phyloP scores from a whole-genome alignment of 2,113 vertebrate species.

The Tragelaphus strepsiceros region DNA sequence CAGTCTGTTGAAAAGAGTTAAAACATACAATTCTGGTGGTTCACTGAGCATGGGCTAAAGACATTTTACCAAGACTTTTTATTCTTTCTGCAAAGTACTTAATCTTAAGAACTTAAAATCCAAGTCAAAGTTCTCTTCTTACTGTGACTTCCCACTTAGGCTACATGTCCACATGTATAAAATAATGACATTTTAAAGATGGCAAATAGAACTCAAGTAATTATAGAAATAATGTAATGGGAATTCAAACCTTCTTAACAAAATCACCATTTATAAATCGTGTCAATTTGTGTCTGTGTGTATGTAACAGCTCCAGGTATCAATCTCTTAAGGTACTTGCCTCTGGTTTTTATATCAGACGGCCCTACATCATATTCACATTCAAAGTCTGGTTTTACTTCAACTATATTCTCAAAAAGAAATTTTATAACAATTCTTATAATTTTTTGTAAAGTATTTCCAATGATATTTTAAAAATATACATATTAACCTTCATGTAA shows the following conservation, averaged over 20 bases:
- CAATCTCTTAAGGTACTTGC: background rate
- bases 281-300: background rate
- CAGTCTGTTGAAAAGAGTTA: background rate
- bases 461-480: background rate
- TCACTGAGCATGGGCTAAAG: background rate
- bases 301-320: background rate
- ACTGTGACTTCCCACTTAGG: background rate
- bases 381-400: background rate
- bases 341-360: background rate
- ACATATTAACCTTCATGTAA: background rate
- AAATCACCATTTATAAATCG: background rate
- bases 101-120: constrained; percentile 22
- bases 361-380: background rate
- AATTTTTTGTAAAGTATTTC: background rate
- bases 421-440: background rate
- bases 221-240: background rate
- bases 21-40: background rate
- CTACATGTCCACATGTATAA: background rate
- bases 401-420: background rate
- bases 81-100: background rate
- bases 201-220: background rate
- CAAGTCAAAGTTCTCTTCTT: background rate
- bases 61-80: background rate
- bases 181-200: constrained; percentile 10
- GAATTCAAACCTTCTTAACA: background rate